A percentile compares a stretch with the other conserved stretches of the same genome.
Conservation (phyloP, 1,140 invertebrate genomes). For the Eriocheir sinensis region DNA sequence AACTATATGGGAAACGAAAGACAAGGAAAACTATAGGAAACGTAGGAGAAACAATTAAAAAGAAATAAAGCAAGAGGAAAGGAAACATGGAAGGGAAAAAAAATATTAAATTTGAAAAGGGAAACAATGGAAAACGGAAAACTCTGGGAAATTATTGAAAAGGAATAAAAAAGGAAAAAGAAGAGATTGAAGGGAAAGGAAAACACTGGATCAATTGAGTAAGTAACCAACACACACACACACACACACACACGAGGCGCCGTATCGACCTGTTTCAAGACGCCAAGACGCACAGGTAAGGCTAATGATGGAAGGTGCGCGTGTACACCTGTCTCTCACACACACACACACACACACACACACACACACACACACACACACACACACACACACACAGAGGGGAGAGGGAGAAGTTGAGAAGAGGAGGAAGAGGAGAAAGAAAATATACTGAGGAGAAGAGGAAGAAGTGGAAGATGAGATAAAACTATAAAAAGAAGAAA, state of each 20-base stretch:
- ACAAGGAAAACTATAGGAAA: not conserved
- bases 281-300: no score
- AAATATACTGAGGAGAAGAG: no score
- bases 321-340: not conserved
- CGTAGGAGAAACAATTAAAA: not conserved
- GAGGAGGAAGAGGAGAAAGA: no score
- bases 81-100: not conserved
- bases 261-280: no score
- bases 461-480: no score
- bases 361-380: slow-evolving; percentile 14
- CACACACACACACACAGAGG: not conserved
- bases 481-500: no score
- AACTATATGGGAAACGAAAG: no score
- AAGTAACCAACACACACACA: no score
- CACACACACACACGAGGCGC: no score
- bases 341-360: slow-evolving; percentile 5
- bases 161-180: not conserved
- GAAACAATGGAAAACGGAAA: not conserved
- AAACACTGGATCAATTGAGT: no score
- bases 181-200: not conserved
- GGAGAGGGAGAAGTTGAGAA: no score
- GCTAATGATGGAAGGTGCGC: no score
- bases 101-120: not conserved
- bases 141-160: not conserved
- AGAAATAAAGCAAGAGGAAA: not conserved